Conservation (phyloP, 92 coral and sea anemone species). For the Galaxea fascicularis region DNA sequence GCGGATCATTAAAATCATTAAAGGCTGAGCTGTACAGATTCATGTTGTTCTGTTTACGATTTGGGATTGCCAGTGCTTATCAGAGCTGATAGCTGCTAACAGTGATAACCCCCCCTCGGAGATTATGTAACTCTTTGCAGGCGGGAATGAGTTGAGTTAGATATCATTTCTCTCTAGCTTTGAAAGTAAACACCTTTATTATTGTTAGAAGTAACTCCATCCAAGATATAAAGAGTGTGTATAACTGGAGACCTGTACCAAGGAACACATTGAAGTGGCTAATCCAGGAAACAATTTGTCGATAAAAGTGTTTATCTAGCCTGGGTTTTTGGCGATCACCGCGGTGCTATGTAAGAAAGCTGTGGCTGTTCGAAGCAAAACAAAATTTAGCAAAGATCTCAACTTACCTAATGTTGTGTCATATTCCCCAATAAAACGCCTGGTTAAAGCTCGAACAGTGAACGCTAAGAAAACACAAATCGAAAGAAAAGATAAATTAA, state of each 20-base stretch:
- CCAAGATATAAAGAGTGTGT: neutral
- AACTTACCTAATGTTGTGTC: slow-evolving; percentile 84
- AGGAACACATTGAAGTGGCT: neutral
- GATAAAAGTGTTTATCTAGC: slow-evolving; percentile 35
- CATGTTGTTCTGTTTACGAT: too few relatives aligned
- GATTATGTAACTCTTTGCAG: neutral
- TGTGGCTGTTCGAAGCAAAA: neutral
- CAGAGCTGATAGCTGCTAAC: too few relatives aligned
- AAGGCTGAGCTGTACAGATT: too few relatives aligned
- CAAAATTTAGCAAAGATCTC: neutral
- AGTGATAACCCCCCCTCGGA: neutral
- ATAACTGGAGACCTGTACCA: neutral
- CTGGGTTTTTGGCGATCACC: neutral
- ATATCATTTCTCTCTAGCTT: neutral
- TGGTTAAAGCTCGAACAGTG: slow-evolving; percentile 83
- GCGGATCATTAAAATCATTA: too few relatives aligned
- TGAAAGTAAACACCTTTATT: neutral
- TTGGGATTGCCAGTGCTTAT: too few relatives aligned
- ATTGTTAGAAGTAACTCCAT: neutral
- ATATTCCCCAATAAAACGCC: slow-evolving; percentile 89
- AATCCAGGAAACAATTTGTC: slow-evolving; percentile 24
- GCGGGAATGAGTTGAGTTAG: neutral
- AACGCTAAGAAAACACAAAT: slow-evolving; percentile 59
- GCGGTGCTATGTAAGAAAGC: neutral
- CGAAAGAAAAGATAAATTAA: neutral